Conservation (phyloP, 1,140 invertebrate species). For the Lepidurus arcticus region DNA sequence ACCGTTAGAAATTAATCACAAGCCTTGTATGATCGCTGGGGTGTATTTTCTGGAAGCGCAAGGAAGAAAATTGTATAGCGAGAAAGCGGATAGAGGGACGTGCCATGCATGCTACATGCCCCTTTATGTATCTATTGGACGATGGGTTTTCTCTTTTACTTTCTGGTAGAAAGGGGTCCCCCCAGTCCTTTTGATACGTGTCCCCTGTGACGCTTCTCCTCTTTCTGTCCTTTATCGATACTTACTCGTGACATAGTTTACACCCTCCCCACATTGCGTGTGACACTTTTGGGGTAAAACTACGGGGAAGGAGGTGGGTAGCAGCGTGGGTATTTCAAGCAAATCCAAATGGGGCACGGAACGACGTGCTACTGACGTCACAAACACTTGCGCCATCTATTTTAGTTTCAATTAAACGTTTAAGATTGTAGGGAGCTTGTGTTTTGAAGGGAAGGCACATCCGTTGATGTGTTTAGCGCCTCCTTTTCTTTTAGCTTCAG, state of each 20-base stretch:
- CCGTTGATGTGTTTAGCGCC: no score
- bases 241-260: conserved; percentile 1
- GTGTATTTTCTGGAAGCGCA: background rate
- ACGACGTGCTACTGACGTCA: background rate
- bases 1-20: background rate
- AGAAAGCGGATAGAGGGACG: background rate
- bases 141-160: background rate
- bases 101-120: background rate
- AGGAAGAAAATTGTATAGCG: background rate
- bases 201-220: background rate
- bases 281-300: background rate
- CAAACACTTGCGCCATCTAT: background rate
- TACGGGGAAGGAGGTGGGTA: background rate
- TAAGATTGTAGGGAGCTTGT: no score
- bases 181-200: conserved; percentile 4
- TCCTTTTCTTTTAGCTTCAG: no score
- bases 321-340: background rate
- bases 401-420: background rate
- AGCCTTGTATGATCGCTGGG: background rate
- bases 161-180: background rate
- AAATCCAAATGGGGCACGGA: background rate
- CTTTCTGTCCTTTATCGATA: conserved; percentile 19
- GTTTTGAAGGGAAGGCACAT: no score
- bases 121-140: background rate
- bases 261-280: conserved; percentile 10